phyloP scores from a whole-genome alignment of 2,888 invertebrate species.

The Drosophila atroscutellata region DNA sequence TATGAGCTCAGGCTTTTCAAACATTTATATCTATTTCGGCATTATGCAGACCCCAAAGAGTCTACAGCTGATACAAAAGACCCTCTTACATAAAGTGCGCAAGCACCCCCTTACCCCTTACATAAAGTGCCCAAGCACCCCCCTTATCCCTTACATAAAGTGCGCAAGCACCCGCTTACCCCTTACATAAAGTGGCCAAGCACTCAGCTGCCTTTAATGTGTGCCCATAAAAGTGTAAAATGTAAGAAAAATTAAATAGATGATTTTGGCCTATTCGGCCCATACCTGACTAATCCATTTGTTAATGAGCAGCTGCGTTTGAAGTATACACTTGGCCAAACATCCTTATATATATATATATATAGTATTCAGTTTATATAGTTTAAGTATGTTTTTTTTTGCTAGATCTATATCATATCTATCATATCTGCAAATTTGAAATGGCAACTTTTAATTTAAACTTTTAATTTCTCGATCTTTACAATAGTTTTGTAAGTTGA shows the following conservation, averaged over 20 bases:
- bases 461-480: rapidly evolving
- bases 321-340: not conserved
- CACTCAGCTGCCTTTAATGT: conserved; percentile 33
- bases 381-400: too few relatives aligned
- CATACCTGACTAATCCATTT: not conserved
- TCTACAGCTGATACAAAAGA: conserved; percentile 28
- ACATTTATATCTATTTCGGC: conserved; percentile 33
- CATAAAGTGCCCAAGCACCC: conserved; percentile 49
- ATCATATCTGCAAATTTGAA: not conserved
- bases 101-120: conserved; percentile 18
- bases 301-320: conserved; percentile 18
- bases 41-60: conserved; percentile 13
- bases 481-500: not conserved
- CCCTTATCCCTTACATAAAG: conserved; percentile 28
- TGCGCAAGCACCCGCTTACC: conserved; percentile 2
- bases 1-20: conserved; percentile 6
- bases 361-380: too few relatives aligned
- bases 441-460: not conserved
- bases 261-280: conserved; percentile 2
- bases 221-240: conserved; percentile 20
- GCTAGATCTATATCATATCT: too few relatives aligned
- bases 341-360: too few relatives aligned
- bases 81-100: conserved; percentile 26
- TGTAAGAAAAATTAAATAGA: conserved; percentile 7
- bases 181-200: conserved; percentile 49